Conservation (phyloP, 1,140 invertebrate species). For the Schlechtendalia chinensis region DNA sequence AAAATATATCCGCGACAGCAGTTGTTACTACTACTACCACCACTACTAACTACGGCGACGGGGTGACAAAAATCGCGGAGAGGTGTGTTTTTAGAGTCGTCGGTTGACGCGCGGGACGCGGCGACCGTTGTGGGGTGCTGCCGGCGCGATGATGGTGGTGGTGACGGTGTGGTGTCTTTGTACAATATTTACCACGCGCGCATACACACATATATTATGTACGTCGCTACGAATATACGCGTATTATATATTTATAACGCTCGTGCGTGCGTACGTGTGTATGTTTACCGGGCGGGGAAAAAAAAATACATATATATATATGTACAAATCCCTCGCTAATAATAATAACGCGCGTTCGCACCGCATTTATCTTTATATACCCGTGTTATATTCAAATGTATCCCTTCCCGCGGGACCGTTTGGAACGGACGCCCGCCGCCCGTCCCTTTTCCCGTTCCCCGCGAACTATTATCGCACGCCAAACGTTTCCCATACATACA, state of each 20-base stretch:
- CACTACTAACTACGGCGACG: too few relatives aligned
- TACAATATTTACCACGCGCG: not conserved
- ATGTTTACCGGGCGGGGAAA: not conserved
- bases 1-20: not conserved
- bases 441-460: not conserved
- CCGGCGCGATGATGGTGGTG: constrained; percentile 20
- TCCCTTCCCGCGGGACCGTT: constrained; percentile 27
- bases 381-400: not conserved
- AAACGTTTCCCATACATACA: not conserved
- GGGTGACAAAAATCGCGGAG: too few relatives aligned
- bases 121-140: too few relatives aligned
- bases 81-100: too few relatives aligned
- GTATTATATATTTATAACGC: too few relatives aligned
- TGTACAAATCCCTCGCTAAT: constrained; percentile 14
- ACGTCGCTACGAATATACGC: too few relatives aligned
- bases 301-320: too few relatives aligned
- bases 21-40: too few relatives aligned
- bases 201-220: too few relatives aligned
- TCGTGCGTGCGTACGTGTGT: not conserved
- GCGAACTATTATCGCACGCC: too few relatives aligned
- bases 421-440: not conserved
- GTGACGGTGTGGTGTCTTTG: constrained; percentile 22
- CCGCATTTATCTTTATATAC: not conserved
- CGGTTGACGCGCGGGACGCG: too few relatives aligned
- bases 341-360: not conserved